Conservation (phyloP, 2,113 vertebrate species). For the Rhombomys opimus region DNA sequence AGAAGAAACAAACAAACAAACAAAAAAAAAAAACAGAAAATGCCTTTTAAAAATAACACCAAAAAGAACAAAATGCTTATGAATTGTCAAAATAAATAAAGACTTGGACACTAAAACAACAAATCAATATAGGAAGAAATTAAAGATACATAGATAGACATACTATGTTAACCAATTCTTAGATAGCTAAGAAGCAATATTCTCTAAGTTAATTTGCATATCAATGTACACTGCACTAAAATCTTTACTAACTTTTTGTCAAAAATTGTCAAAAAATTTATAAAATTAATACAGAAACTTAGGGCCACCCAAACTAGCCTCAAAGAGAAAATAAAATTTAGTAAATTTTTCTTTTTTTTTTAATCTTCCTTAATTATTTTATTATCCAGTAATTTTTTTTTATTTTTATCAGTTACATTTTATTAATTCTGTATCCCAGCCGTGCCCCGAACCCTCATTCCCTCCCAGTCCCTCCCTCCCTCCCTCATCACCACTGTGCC, state of each 20-base stretch:
- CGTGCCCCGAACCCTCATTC: too few species aligned
- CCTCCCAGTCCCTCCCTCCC: too few species aligned
- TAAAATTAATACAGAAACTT: not conserved
- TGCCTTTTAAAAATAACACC: not conserved
- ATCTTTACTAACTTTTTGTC: not conserved
- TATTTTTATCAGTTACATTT: too few species aligned
- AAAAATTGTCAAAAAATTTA: not conserved
- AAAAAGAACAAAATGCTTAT: not conserved
- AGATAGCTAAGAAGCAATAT: not conserved
- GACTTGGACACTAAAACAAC: not conserved
- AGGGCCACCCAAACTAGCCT: not conserved
- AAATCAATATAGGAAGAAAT: slow-evolving; percentile 10
- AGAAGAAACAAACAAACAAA: too few species aligned
- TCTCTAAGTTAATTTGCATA: not conserved
- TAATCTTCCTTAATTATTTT: too few species aligned
- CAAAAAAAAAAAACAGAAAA: slow-evolving; percentile 4
- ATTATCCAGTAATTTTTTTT: too few species aligned
- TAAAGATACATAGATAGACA: not conserved
- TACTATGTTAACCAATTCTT: not conserved
- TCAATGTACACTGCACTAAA: not conserved
- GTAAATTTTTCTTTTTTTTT: not conserved
- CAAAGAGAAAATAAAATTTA: not conserved
- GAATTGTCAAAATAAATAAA: not conserved
- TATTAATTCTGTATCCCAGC: too few species aligned
- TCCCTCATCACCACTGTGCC: too few species aligned